A percentile compares a stretch with the other conserved stretches of the same genome.
Conservation (phyloP, 2,113 vertebrate genomes). For the Epinephelus cyanopodus region DNA sequence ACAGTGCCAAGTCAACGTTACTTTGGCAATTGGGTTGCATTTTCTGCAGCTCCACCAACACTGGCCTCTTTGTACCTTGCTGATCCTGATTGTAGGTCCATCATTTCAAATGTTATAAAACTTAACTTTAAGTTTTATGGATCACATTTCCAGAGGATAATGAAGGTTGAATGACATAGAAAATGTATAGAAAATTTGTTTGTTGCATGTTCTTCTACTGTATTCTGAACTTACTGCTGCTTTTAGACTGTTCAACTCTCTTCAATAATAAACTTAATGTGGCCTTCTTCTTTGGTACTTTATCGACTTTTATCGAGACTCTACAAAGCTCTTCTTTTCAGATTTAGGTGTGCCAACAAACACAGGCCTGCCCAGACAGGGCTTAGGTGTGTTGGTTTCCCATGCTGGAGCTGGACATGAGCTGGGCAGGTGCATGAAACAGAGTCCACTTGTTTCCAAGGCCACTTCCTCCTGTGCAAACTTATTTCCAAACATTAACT, state of each 20-base stretch:
- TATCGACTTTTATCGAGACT: background rate
- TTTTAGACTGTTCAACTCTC: background rate
- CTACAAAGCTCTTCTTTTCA: background rate
- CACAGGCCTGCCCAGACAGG: background rate
- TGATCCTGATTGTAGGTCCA: background rate
- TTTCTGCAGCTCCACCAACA: background rate
- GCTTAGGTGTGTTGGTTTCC: background rate
- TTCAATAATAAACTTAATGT: background rate
- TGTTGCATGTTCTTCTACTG: background rate
- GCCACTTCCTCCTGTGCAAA: background rate
- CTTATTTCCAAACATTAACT: background rate
- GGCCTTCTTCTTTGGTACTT: background rate
- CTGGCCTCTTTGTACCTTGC: background rate
- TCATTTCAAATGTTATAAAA: background rate
- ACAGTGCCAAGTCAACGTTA: too few species aligned
- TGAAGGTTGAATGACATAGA: background rate
- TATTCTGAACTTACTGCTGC: background rate
- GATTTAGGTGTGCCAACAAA: background rate
- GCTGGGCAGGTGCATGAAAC: background rate
- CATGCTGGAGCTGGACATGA: background rate
- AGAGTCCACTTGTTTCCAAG: background rate
- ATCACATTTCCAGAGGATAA: too few species aligned
- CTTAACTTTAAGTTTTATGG: background rate
- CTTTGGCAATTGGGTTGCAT: too few species aligned
- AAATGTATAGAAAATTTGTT: background rate